Evolutionary conservation across 2,113 vertebrate genomes (phyloP).

Genomic region (Cavia aperea): DNA sequence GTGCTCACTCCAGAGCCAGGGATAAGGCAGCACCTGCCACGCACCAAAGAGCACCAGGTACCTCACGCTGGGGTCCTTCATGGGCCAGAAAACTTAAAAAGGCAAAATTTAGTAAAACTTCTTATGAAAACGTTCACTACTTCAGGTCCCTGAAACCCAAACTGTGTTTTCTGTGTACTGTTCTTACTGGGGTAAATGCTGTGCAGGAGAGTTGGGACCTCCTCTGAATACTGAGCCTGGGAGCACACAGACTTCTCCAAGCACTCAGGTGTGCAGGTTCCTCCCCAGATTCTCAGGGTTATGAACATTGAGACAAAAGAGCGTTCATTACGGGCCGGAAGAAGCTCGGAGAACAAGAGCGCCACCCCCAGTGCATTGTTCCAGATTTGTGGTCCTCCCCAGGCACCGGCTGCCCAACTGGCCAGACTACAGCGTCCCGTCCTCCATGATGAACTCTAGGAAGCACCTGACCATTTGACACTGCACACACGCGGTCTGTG

Average conservation of each 20-base stretch:
- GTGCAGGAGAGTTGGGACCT: accelerated
- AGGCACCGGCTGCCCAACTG: background rate
- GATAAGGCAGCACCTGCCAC: background rate
- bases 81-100: background rate
- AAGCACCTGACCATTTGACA: background rate
- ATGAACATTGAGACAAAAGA: background rate
- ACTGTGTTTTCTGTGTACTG: background rate
- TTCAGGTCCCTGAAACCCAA: background rate
- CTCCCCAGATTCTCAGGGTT: accelerated
- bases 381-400: accelerated
- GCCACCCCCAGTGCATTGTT: accelerated
- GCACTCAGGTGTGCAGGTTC: accelerated
- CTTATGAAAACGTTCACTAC: background rate
- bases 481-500: accelerated
- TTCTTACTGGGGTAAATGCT: background rate
- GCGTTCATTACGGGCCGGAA: accelerated
- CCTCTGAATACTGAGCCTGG: background rate
- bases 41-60: background rate
- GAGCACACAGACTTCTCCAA: background rate
- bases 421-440: background rate
- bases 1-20: background rate
- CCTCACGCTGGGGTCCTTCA: too few relatives aligned
- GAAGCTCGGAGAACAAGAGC: accelerated
- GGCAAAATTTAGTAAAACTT: background rate
- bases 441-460: background rate